Percentiles rank a stretch among this genome's conserved stretches.
Evolutionary conservation across 2,797 vertebrate species (phyloP).

Genomic region (Rhinogobio ventralis): DNA sequence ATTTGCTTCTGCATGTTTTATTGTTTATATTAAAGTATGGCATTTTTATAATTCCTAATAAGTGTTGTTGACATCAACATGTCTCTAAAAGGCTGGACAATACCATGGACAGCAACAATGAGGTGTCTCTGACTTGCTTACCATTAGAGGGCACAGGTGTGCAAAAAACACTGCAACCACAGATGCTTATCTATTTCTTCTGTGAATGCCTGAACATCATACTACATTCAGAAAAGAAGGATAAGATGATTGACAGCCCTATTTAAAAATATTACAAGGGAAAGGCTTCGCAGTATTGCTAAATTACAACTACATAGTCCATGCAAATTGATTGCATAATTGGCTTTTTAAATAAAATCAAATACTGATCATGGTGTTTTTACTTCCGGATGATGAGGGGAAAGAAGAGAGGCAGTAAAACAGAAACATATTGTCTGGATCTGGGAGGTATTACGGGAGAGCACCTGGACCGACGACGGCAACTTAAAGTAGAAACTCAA

Average conservation of each 20-base stretch:
- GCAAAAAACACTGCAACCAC: conserved; percentile 18
- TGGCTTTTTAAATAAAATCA: neutral
- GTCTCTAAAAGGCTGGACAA: conserved; percentile 43
- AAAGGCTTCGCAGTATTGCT: neutral
- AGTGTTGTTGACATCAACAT: conserved; percentile 15
- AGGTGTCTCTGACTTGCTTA: conserved; percentile 29
- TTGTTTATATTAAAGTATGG: neutral
- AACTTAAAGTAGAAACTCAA: conserved; percentile 89
- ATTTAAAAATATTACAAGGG: neutral
- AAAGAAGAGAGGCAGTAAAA: conserved; percentile 63
- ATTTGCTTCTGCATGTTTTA: neutral
- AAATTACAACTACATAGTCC: neutral
- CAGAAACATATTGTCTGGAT: conserved; percentile 77
- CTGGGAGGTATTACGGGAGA: conserved; percentile 84
- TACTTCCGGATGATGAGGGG: neutral
- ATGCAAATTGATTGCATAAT: neutral
- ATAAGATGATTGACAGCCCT: neutral
- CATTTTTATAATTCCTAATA: neutral
- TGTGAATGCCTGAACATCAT: neutral
- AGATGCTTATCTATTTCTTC: conserved; percentile 5
- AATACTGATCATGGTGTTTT: neutral
- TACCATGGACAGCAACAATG: conserved; percentile 67
- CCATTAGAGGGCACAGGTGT: conserved; percentile 67
- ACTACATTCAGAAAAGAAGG: neutral
- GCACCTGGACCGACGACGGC: conserved; percentile 90